Evolutionary conservation across 2,113 vertebrate species (phyloP), one percentile per base, ranked within the genome.

Genomic region (Lamprologus lemairii): DNA sequence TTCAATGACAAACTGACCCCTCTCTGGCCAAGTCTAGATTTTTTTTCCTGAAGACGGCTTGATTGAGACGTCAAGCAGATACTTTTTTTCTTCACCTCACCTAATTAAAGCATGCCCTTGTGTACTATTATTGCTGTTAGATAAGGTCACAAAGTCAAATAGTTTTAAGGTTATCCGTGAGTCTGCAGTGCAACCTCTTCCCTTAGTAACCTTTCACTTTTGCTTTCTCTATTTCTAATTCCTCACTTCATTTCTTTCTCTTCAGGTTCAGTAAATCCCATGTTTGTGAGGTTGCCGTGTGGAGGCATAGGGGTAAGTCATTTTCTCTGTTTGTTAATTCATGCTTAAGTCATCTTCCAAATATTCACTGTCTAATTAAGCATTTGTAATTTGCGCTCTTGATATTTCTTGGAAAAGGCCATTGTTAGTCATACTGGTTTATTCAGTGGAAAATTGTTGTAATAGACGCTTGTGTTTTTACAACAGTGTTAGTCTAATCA

Each of bases 221-320:
- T 7, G 81, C 63, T 80, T 53, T 37, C 23, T 37, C 21, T 75
- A 2, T 51, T 83, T 91, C 42, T 58, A 55, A 49, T 60, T 81
- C 35, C 13, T 80, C 9, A 23, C 7, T 63, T 28, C 81, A 7
- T 84, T 10, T 53, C 5, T 47, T 37, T 80, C 9, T 84, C 9
- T 83, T 81, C 95, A 99, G 98, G 98, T 95, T 98, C 98, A 0
- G 94, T 98, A 54, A 98, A 97, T 5, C 98, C 98, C 2, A 97
- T 98, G 97, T 99, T 99, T 68, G 98, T 99, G 94, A 96, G 98
- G 93, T 97, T 99, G 90, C 98, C 98, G 26, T 99, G 98, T 5
- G 98, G 98, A 80, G 98, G 98, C 85, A 96, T 99, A 0, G 98
- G 98, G 96, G 98, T 99, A 95, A 98, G 98, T 98, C 81, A 33